These are phyloP conservation scores for Dynastes tityus DNA, from an alignment of 2,888 invertebrate species.

Conservation along the genomic window DNA sequence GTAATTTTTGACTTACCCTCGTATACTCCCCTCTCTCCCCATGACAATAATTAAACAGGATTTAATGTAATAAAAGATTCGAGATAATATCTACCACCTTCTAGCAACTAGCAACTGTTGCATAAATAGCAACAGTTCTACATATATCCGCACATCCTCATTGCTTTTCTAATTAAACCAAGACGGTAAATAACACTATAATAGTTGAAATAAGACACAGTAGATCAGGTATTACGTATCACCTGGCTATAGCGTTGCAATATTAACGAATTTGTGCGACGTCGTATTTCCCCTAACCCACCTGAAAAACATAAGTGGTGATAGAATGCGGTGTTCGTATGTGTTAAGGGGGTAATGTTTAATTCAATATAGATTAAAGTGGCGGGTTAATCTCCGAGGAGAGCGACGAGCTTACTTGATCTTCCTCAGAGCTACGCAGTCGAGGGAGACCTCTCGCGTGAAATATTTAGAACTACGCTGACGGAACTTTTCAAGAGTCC, in stretches of 20 bases:
- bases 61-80: too few relatives aligned
- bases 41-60: too few relatives aligned
- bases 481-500: constrained; percentile 60
- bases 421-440: constrained; percentile 54
- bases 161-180: too few relatives aligned
- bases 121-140: background rate
- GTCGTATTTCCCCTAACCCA: constrained; percentile 46
- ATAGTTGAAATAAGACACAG: background rate
- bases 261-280: constrained; percentile 38
- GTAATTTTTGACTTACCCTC: too few relatives aligned
- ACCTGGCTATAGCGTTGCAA: constrained; percentile 1
- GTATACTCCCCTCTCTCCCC: too few relatives aligned
- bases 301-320: constrained; percentile 56
- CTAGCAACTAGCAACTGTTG: background rate
- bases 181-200: too few relatives aligned
- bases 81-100: too few relatives aligned
- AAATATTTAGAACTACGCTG: constrained; percentile 61
- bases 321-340: constrained; percentile 59
- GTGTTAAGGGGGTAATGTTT: constrained; percentile 64
- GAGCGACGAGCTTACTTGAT: constrained; percentile 55
- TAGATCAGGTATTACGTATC: background rate
- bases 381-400: constrained; percentile 64
- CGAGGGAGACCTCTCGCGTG: constrained; percentile 57
- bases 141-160: too few relatives aligned
- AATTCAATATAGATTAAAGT: constrained; percentile 67